Percentiles rank a stretch among this genome's conserved stretches.
phyloP scores from a whole-genome alignment of 2,888 invertebrate genomes.

The Mythimna loreyi region DNA sequence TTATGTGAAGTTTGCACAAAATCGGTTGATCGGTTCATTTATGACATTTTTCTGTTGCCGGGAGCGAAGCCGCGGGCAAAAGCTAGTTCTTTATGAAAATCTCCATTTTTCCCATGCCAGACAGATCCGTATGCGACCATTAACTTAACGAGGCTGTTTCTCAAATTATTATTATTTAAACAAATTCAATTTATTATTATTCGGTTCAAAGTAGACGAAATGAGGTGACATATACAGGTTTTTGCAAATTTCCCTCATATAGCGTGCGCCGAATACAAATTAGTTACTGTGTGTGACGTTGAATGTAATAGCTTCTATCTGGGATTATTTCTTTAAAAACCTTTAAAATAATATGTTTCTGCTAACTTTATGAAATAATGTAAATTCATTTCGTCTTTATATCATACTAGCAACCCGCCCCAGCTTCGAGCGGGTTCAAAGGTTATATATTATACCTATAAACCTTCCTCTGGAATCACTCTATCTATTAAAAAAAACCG shows the following conservation, averaged over 20 bases:
- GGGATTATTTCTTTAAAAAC: constrained; percentile 5
- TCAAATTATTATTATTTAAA: neutral
- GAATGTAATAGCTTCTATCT: constrained; percentile 11
- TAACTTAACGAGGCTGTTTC: neutral
- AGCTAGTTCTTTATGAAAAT: neutral
- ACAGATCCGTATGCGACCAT: neutral
- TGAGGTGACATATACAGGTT: constrained; percentile 25
- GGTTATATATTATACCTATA: too few species aligned
- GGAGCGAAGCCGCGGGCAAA: too few species aligned
- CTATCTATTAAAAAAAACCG: too few species aligned
- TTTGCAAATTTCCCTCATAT: constrained; percentile 16
- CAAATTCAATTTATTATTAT: constrained; percentile 40
- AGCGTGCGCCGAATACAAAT: constrained; percentile 30
- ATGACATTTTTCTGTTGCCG: too few species aligned
- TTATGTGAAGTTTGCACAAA: too few species aligned
- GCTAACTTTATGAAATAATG: too few species aligned
- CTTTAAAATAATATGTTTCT: neutral
- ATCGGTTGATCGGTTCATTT: too few species aligned
- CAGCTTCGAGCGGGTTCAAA: too few species aligned
- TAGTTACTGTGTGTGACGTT: constrained; percentile 9
- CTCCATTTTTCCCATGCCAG: neutral
- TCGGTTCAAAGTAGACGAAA: constrained; percentile 21
- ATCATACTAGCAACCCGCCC: too few species aligned
- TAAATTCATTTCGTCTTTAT: too few species aligned
- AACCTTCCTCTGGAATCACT: too few species aligned